Base-by-base conservation (phyloP, 1,140 invertebrate genomes). In the Euschistus heros region DNA sequence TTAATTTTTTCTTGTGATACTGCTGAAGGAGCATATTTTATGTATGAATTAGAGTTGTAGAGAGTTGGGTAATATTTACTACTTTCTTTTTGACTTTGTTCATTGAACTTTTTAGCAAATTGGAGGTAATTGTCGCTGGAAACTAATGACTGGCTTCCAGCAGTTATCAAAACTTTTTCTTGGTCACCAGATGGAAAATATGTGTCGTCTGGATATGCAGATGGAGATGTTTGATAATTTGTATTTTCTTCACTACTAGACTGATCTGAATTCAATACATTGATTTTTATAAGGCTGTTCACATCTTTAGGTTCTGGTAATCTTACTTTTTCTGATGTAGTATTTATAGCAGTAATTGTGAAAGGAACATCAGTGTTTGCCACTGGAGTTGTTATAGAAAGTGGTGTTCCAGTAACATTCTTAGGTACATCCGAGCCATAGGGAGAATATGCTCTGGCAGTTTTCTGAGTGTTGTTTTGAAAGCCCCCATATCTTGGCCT, bases 391-490 rank as follows among this genome's bases (percentile, higher is more conserved):
- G 66, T 59, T 18, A n/a, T 57, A 22, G 59, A 60, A 4, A 67
- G 17, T 37, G 65, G 52, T 30, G 65, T 26, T 57, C 61, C 65
- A 1, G 69, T 70, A 15, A 67, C 15, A 42, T 67, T 69, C 13
- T 60, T 57, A 14, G 63, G 75, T 0, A 77, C 74, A 8, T 75
- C 71, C 57, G 75, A 74, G 22, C 74, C 76, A 44, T 79, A 78
- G 2, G 77, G 74, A 55, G 76, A 70, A 46, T 70, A 71, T 33
- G 68, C 68, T n/a, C 63, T 64, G 2, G 69, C 70, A 60, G 63
- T 66, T 46, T 69, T 66, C 24, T 71, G 52, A 20, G 75, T 75
- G 68, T 82, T 81, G 63, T 82, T 81, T 69, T 81, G 79, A 68
- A 80, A 78, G 2, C 75, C 78, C 13, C 77, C 77, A 63, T 77